Percentiles rank a stretch among this genome's conserved stretches.
These are phyloP conservation scores for Bradypodion ventrale DNA, from an alignment of 2,797 vertebrate species.

Conservation along the genomic window DNA sequence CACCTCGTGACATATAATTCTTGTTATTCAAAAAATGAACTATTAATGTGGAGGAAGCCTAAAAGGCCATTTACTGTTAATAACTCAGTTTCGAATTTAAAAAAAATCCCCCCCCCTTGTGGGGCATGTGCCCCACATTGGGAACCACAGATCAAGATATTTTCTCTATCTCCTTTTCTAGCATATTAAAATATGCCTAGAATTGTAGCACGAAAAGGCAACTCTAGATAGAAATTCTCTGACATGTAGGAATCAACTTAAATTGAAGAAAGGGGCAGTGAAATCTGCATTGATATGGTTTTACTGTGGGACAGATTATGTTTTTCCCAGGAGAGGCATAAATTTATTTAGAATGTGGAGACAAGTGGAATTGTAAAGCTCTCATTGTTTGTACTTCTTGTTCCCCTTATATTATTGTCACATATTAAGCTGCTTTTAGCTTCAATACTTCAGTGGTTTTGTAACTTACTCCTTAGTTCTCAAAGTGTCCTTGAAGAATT, in stretches of 20 bases:
- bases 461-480: not conserved
- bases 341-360: not conserved
- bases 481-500: not conserved
- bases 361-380: not conserved
- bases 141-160: no score
- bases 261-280: not conserved
- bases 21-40: no score
- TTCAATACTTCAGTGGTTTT: not conserved
- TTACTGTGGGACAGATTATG: not conserved
- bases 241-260: not conserved
- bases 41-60: no score
- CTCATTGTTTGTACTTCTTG: not conserved
- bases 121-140: no score
- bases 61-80: no score
- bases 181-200: not conserved
- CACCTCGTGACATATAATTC: no score
- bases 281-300: not conserved
- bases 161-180: no score
- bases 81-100: no score
- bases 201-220: not conserved
- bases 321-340: not conserved
- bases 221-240: not conserved
- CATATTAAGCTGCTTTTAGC: not conserved
- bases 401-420: not conserved
- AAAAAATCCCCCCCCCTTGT: no score